Conservation (phyloP, 2,113 vertebrate genomes). For the Carassius carassius region DNA sequence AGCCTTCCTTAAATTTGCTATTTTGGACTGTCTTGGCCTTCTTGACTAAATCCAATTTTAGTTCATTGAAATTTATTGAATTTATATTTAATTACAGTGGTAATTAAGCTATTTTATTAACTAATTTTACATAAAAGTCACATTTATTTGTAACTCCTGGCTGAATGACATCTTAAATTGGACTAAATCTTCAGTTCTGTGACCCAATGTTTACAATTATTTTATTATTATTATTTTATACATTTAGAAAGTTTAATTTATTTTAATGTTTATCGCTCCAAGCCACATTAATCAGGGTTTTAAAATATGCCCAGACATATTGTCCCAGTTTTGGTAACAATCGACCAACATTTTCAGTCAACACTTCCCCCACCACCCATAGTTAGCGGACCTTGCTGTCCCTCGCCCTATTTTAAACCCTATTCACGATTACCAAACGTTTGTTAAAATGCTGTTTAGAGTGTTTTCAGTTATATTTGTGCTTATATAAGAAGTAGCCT, state of each 20-base stretch:
- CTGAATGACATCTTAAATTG: not conserved
- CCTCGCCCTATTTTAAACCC: not conserved
- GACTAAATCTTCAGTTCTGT: not conserved
- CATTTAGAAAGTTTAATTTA: not conserved
- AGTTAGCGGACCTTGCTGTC: not conserved
- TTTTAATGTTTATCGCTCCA: not conserved
- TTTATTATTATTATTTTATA: too few species aligned
- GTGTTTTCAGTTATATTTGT: not conserved
- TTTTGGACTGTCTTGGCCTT: too few species aligned
- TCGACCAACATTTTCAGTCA: not conserved
- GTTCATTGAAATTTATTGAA: not conserved
- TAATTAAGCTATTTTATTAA: not conserved
- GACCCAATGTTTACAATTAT: too few species aligned
- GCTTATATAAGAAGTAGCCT: not conserved
- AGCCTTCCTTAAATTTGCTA: not conserved
- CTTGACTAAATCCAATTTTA: not conserved
- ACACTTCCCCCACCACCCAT: not conserved
- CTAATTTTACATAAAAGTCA: not conserved
- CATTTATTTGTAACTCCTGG: not conserved
- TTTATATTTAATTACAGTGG: not conserved
- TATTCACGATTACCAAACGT: not conserved
- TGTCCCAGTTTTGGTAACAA: not conserved
- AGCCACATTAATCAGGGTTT: not conserved
- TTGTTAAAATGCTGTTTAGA: not conserved
- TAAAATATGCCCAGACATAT: not conserved